Evolutionary conservation across 2,113 vertebrate species (phyloP).

Genomic region (Calidris pygmaea): DNA sequence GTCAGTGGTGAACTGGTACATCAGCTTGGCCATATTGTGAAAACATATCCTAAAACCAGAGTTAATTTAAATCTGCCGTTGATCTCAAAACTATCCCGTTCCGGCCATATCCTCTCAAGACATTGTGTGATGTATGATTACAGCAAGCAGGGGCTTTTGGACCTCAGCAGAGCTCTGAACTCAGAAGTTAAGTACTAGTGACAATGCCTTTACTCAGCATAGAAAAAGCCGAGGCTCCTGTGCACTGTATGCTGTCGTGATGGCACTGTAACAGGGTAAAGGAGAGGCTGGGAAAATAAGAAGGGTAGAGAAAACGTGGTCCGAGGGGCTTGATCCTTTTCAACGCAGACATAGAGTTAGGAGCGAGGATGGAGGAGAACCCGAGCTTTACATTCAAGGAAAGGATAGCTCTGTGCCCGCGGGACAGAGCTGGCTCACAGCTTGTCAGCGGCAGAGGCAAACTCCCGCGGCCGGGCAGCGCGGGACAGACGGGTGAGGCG

Average conservation of each 20-base stretch:
- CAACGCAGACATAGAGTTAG: not conserved
- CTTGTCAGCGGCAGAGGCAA: not conserved
- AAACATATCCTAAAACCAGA: not conserved
- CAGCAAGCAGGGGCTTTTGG: not conserved
- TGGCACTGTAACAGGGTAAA: not conserved
- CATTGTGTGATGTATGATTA: not conserved
- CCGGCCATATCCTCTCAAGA: not conserved
- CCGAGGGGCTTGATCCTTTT: not conserved
- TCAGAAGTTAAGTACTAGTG: not conserved
- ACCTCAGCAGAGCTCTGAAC: not conserved
- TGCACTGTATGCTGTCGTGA: not conserved
- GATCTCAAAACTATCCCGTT: not conserved
- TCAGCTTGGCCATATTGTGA: not conserved
- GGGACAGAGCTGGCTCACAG: not conserved
- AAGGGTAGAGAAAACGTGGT: not conserved
- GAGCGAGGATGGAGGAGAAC: not conserved
- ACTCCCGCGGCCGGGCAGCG: rapidly evolving
- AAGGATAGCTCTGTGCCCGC: not conserved
- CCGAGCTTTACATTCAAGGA: not conserved
- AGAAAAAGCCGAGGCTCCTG: not conserved
- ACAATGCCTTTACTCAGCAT: not conserved
- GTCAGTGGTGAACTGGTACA: not conserved
- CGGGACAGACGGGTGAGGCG: rapidly evolving
- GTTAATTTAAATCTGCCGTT: not conserved
- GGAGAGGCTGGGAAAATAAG: not conserved